Evolutionary conservation across 1,140 invertebrate species (phyloP).

Genomic region (Halyomorpha halys): DNA sequence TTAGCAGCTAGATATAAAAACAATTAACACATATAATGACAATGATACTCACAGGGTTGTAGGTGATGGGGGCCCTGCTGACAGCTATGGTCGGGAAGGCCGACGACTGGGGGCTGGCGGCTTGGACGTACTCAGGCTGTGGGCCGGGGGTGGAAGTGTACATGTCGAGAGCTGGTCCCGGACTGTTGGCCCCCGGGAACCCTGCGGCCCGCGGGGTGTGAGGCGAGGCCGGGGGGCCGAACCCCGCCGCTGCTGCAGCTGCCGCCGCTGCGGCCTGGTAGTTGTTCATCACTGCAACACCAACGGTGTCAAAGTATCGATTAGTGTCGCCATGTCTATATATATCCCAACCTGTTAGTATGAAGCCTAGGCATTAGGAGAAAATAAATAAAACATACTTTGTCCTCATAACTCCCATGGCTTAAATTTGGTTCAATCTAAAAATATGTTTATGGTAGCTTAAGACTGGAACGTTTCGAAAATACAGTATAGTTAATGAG

Average conservation of each 20-base stretch:
- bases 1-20: too few relatives aligned
- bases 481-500: too few relatives aligned
- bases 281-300: slow-evolving; percentile 83
- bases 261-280: slow-evolving; percentile 53
- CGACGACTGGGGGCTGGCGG: slow-evolving; percentile 80
- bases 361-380: too few relatives aligned
- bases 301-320: background rate
- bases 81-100: slow-evolving; percentile 79
- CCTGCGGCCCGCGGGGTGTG: slow-evolving; percentile 41
- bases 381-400: too few relatives aligned
- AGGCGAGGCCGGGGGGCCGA: slow-evolving; percentile 59
- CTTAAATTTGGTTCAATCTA: too few relatives aligned
- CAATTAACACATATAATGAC: too few relatives aligned
- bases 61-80: slow-evolving; percentile 77
- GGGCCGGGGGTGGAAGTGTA: slow-evolving; percentile 59
- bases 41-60: slow-evolving; percentile 65
- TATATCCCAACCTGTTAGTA: too few relatives aligned
- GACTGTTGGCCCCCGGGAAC: slow-evolving; percentile 79
- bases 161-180: slow-evolving; percentile 73
- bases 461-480: too few relatives aligned
- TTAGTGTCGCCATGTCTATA: background rate
- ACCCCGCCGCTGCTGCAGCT: slow-evolving; percentile 63
- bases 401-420: too few relatives aligned
- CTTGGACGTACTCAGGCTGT: slow-evolving; percentile 71
- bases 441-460: too few relatives aligned